Conservation (phyloP, 2,888 invertebrate species). For the Mythimna ferrago region DNA sequence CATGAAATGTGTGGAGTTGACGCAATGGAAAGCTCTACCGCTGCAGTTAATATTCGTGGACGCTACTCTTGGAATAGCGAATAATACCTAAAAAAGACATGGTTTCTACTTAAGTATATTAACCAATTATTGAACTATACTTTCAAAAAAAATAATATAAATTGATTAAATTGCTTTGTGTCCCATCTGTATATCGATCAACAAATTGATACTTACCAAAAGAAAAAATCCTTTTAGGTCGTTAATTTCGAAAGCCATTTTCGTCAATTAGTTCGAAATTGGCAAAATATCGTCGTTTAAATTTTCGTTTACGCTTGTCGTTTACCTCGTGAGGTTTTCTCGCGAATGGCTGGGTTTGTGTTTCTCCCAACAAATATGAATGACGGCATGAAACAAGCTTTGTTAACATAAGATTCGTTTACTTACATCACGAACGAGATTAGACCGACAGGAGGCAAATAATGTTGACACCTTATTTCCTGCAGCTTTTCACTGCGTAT, state of each 20-base stretch:
- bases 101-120: not conserved
- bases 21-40: slow-evolving; percentile 86
- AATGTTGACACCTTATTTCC: slow-evolving; percentile 85
- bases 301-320: slow-evolving; percentile 73
- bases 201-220: slow-evolving; percentile 72
- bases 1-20: slow-evolving; percentile 86
- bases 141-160: not conserved
- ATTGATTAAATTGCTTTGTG: no score
- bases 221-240: slow-evolving; percentile 73
- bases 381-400: slow-evolving; percentile 71
- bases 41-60: slow-evolving; percentile 82
- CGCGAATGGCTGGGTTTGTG: slow-evolving; percentile 73
- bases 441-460: slow-evolving; percentile 83
- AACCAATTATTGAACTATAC: not conserved
- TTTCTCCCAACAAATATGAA: slow-evolving; percentile 77
- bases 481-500: slow-evolving; percentile 68
- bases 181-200: not conserved
- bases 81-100: slow-evolving; percentile 73
- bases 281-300: slow-evolving; percentile 72
- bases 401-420: slow-evolving; percentile 82
- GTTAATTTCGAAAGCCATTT: slow-evolving; percentile 78
- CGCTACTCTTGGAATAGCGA: slow-evolving; percentile 69
- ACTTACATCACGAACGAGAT: slow-evolving; percentile 79
- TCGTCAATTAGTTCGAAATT: slow-evolving; percentile 56
- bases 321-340: slow-evolving; percentile 78